Base-by-base conservation (phyloP, 1,140 invertebrate genomes). In the Hypothenemus hampei region DNA sequence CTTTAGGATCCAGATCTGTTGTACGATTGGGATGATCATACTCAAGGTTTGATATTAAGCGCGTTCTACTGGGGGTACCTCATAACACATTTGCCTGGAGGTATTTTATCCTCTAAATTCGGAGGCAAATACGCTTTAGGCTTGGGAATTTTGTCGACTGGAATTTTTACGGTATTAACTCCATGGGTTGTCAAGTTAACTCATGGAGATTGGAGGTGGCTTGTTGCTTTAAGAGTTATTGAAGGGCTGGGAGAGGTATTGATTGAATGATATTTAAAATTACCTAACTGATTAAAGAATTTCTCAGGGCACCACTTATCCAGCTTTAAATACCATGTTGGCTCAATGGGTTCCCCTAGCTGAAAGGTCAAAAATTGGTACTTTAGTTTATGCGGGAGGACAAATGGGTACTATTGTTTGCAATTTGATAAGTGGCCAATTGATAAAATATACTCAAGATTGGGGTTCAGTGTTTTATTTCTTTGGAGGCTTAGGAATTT, bases 401-500 rank as follows among this genome's bases (percentile, higher is more conserved):
- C 82, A 78, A 67, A 66, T 72, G n/a, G 65, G 68, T 48, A 89
- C 86, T 13, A 86, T 91, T 10, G 75, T 89, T 13, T 84, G 87
- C 1, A 85, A 86, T 15, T 75, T 81, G 0, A 53, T 88, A 1
- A 86, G 84, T 10, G 88, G 87, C 3, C 68, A 84, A 10, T 73
- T 88, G 1, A 77, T 89, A 10, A 74, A 82, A 55, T 73, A 82
- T 49, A 76, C 76, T 1, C 75, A 79, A 11, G 81, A 83, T 18
- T 91, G 88, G 88, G 77, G 82, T 2, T 78, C 80, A 0, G 86
- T 90, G 0, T 92, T 90, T 71, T 91, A 91, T 66, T 75, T 91
- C 4, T 93, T 93, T 72, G 91, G 91, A 59, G 76, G 77, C 40
- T 64, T 86, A 0, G 85, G 85, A 4, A 71, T 87, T 1, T 35